phyloP scores from a whole-genome alignment of 2,888 invertebrate genomes.

The Pristionchus entomophagus region DNA sequence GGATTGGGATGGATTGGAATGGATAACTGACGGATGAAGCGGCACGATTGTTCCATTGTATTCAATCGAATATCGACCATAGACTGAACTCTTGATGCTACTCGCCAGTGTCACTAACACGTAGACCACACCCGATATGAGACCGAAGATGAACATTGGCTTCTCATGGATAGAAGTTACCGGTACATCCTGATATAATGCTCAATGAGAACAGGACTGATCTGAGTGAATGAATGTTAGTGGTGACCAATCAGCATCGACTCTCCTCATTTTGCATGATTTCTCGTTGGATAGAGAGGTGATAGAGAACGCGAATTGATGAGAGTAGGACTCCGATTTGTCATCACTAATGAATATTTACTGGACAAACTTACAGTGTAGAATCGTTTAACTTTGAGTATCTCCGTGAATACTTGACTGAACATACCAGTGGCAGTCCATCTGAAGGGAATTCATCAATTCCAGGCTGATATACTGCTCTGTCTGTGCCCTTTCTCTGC shows the following conservation, averaged over 20 bases:
- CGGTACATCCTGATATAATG: background rate
- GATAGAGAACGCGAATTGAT: background rate
- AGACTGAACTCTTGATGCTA: conserved; percentile 1
- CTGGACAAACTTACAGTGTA: background rate
- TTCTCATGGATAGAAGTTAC: background rate
- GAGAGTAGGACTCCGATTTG: background rate
- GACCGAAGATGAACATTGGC: background rate
- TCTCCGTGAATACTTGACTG: background rate
- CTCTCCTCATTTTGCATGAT: background rate
- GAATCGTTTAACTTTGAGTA: background rate
- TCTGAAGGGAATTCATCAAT: background rate
- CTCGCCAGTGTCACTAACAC: background rate
- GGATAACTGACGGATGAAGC: background rate
- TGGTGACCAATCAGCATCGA: background rate
- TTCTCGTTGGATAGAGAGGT: background rate
- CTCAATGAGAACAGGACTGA: no score
- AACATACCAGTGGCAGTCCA: background rate
- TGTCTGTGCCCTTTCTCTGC: background rate
- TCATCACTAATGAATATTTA: no score
- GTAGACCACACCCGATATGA: background rate
- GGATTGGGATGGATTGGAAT: background rate
- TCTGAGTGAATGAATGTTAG: background rate
- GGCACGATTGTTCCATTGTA: background rate
- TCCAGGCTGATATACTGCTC: no score
- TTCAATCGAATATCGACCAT: background rate